Base-by-base conservation (phyloP, 2,797 vertebrate genomes). In the Morus bassanus region DNA sequence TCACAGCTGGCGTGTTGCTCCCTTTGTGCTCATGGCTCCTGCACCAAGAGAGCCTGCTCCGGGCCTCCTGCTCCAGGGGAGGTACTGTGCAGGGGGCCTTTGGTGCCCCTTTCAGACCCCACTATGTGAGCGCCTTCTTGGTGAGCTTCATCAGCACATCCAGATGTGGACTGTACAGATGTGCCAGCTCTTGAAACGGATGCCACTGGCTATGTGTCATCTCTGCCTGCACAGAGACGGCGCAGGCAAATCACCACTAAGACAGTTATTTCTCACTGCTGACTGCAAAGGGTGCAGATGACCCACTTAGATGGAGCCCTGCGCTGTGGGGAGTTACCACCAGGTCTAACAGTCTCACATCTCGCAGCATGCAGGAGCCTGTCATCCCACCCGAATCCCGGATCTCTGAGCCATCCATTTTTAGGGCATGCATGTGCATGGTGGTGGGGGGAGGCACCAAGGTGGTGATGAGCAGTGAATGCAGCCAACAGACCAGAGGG, bases 381-480 rank as follows among this genome's bases (percentile, higher is more conserved):
- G 50, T 27, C 57, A 23, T 39, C 45, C 45, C 65, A 68, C 79
- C 65, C 11, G 2, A n/a, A 77, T 13, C 43, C 56, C 11, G 1
- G 13, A 48, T 16, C 50, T 31, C 57, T 0, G 0, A 60, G 35
- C n/a, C 3, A 0, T 10, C 30, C 2, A 0, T 31, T 91, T 53
- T 45, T 56, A 69, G 80, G 50, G 13, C 18, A 13, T 17, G 4
- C 13, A 2, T 7, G 30, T 8, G 4, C 12, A 3, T 8, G 23
- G 54, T 24, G 7, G n/a, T n/a, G 9, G 9, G 45, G 15, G 17
- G 25, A 57, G 88, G 27, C 13, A 23, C 25, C 35, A 33, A 33
- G 51, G 21, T 64, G 64, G 13, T 33, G 24, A 30, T 54, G 37
- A 88, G 24, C 48, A 67, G 64, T 6, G 3, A 63, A 54, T 5